A percentile compares a stretch with the other conserved stretches of the same genome.
Evolutionary conservation across 2,888 invertebrate species (phyloP).

Genomic region (Monochamus alternatus): DNA sequence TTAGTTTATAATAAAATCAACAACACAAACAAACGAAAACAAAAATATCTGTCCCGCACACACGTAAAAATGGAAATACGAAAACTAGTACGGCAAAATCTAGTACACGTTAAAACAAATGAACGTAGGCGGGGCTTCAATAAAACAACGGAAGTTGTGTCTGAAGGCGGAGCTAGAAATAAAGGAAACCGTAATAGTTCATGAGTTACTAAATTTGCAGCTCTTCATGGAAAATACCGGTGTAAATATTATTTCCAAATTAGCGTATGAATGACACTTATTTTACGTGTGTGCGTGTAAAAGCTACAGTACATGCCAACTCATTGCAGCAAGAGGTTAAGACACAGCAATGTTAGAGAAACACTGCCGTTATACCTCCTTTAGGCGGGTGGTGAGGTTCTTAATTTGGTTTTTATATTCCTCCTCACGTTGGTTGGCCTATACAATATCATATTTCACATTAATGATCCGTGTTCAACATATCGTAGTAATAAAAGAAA

Average conservation of each 20-base stretch:
- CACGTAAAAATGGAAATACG: conserved; percentile 22
- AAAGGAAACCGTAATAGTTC: no score
- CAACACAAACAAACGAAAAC: conserved; percentile 65
- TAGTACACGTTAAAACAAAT: conserved; percentile 35
- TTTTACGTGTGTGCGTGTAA: conserved; percentile 21
- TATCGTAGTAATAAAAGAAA: background rate
- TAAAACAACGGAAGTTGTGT: background rate
- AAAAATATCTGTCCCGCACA: conserved; percentile 56
- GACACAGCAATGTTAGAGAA: conserved; percentile 43
- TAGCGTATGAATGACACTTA: no score
- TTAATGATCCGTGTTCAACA: conserved; percentile 5
- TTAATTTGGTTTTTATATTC: conserved; percentile 99
- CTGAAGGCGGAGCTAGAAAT: no score
- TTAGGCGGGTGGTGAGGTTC: conserved; percentile 98
- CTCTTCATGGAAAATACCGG: no score
- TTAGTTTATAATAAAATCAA: conserved; percentile 63
- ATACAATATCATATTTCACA: conserved; percentile 55
- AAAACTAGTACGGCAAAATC: conserved; percentile 22
- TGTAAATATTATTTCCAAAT: no score
- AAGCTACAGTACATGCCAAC: conserved; percentile 27
- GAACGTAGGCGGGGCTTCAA: background rate
- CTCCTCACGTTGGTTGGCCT: conserved; percentile 99
- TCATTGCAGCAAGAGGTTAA: conserved; percentile 46
- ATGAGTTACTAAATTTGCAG: no score
- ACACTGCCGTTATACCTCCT: conserved; percentile 86